Evolutionary conservation across 2,888 invertebrate genomes (phyloP).

Genomic region (Alsophila aescularia): DNA sequence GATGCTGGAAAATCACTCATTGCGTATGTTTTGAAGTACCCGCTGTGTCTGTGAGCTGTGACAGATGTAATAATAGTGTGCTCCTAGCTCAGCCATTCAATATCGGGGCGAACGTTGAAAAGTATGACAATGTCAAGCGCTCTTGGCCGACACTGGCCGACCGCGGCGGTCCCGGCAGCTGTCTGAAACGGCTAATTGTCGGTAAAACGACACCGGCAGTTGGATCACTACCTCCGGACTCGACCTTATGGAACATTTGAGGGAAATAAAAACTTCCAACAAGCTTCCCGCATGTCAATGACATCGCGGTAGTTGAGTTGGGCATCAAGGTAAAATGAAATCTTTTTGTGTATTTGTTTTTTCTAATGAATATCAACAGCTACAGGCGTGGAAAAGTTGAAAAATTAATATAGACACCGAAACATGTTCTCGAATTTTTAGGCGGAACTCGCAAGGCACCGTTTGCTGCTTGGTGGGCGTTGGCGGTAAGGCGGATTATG

Average conservation of each 20-base stretch:
- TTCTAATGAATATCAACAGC: not conserved
- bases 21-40: constrained; percentile 4
- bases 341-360: constrained; percentile 12
- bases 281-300: constrained; percentile 50
- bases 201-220: constrained; percentile 63
- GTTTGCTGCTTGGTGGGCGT: too few relatives aligned
- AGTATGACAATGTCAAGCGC: constrained; percentile 23
- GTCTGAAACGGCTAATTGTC: constrained; percentile 69
- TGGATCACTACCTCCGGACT: constrained; percentile 47
- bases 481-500: too few relatives aligned
- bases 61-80: not conserved
- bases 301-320: constrained; percentile 40
- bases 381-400: not conserved
- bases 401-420: not conserved
- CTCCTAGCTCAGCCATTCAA: constrained; percentile 8
- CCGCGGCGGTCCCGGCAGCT: constrained; percentile 54
- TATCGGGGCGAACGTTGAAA: constrained; percentile 25
- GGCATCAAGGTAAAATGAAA: constrained; percentile 31
- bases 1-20: constrained; percentile 35
- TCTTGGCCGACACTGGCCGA: constrained; percentile 22
- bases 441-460: too few relatives aligned
- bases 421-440: not conserved
- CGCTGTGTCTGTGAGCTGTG: constrained; percentile 4
- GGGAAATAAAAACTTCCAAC: constrained; percentile 44
- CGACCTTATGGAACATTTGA: constrained; percentile 59